Base-by-base conservation (phyloP, 2,797 vertebrate genomes). In the Synanceia verrucosa region DNA sequence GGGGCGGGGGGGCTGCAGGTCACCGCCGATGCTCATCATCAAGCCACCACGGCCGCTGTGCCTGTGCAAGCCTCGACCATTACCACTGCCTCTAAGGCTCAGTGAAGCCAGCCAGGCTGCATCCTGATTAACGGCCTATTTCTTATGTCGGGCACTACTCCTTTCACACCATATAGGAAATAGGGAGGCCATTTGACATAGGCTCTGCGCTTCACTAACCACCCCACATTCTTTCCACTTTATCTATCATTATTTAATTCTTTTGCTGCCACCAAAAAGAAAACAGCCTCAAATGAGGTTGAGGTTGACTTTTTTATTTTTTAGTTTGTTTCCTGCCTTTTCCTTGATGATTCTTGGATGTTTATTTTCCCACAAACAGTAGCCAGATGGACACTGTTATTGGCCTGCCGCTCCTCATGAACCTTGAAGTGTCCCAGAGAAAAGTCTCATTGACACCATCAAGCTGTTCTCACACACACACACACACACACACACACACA, bases 21-120 rank as follows among this genome's bases (percentile, higher is more conserved):
- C 92, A 88, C 96, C 65, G 87, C 97, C 0, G 97, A 99, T 44
- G 91, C 94, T 88, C 94, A 96, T 84, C 97, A 96, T 92, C 95
- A 96, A 85, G 95, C 94, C 90, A 95, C 96, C 92, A 93, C 96
- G 26, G 95, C 96, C 31, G 90, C 91, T 12, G 91, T 94, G 84
- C 91, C 92, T 43, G 90, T 94, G 81, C 90, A 97, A 70, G 90
- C 96, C 6, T 94, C 98, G 83, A 97, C 97, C 94, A 97, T 97
- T 92, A 97, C 96, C 90, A 96, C 97, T 70, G 96, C 97, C 95
- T 98, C 98, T 92, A 99, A 98, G 96, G 97, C 98, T 60, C 98
- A 99, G 94, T 99, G 96, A 99, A 91, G 89, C 91, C 65, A 63
- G 77, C 57, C 33, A 4, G 80, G 74, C 88, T 58, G 72, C 63